Evolutionary conservation across 2,888 invertebrate species (phyloP), one percentile per base, ranked within the genome.

Genomic region (Clostera curtula): DNA sequence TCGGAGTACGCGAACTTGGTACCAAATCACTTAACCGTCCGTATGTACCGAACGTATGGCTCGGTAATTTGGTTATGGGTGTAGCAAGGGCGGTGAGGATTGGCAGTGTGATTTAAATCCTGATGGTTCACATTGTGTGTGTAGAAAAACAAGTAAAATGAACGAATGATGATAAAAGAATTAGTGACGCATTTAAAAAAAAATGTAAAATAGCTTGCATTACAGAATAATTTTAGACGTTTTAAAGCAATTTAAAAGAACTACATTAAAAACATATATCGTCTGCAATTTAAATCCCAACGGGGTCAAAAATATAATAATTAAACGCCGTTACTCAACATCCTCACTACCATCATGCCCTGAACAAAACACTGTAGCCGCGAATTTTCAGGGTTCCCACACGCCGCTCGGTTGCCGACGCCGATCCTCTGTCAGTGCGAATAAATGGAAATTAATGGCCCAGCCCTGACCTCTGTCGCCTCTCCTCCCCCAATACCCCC

Each of bases 361-460:
- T n/a, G n/a, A n/a, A 26, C 33, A 24, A 26, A 26, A 28, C 19
- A 28, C 19, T 18, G 28, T 25, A 31, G 22, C 27, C 27, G 27
- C 33, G 24, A 43, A 38, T 34, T 52, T 56, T 50, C 52, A 49
- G 49, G 46, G 49, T 40, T 43, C 36, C 32, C 40, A 52, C 41
- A 47, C 40, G 33, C 36, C 31, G 28, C 31, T 24, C 37, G 42
- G 32, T 30, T 34, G 43, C 49, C 8, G 23, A 5, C 15, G 10
- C 15, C 39, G 19, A 35, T 27, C 60, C 60, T 56, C 65, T 67
- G 69, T 65, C 71, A 63, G 57, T 38, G 43, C 27, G 54, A 55
- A 61, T 69, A 66, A 68, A 70, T 70, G 66, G 62, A 69, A 66
- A 71, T 70, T 69, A 71, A 71, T 69, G 69, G 61, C 43, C 34